phyloP scores from a whole-genome alignment of 2,113 vertebrate species.

The Bettongia penicillata region DNA sequence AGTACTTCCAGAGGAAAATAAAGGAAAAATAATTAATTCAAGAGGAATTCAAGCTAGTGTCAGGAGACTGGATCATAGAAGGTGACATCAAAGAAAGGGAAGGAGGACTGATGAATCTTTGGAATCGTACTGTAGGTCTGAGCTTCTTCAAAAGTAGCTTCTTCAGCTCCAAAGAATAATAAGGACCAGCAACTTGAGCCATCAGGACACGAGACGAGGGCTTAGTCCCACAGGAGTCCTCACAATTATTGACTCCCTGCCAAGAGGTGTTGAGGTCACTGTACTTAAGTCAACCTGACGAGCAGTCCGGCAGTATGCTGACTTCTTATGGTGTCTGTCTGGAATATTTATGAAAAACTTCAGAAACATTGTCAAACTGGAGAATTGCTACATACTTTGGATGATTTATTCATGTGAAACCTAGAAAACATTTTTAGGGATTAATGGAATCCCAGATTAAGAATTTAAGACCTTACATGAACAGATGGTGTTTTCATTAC shows the following conservation, averaged over 20 bases:
- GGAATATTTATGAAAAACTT: not conserved
- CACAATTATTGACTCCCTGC: not conserved
- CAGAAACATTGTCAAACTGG: not conserved
- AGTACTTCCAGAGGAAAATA: not conserved
- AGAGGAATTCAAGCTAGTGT: not conserved
- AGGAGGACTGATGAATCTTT: not conserved
- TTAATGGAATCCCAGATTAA: not conserved
- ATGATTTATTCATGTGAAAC: not conserved
- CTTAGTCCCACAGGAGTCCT: not conserved
- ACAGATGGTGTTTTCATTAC: not conserved
- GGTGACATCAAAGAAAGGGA: not conserved
- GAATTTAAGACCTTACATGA: not conserved
- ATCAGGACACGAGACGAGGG: not conserved
- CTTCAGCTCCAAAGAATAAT: not conserved
- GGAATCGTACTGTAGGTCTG: not conserved
- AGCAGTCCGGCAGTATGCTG: not conserved
- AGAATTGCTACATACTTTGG: not conserved
- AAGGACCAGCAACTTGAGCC: not conserved
- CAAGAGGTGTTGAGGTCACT: not conserved
- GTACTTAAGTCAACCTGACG: not conserved
- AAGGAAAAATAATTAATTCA: not conserved
- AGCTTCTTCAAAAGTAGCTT: not conserved
- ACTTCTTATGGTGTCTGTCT: not conserved
- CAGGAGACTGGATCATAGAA: not conserved
- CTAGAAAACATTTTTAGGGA: not conserved